Percentiles rank a stretch among this genome's conserved stretches.
Conservation (phyloP, 2,888 invertebrate genomes). For the Oscheius sp. region DNA sequence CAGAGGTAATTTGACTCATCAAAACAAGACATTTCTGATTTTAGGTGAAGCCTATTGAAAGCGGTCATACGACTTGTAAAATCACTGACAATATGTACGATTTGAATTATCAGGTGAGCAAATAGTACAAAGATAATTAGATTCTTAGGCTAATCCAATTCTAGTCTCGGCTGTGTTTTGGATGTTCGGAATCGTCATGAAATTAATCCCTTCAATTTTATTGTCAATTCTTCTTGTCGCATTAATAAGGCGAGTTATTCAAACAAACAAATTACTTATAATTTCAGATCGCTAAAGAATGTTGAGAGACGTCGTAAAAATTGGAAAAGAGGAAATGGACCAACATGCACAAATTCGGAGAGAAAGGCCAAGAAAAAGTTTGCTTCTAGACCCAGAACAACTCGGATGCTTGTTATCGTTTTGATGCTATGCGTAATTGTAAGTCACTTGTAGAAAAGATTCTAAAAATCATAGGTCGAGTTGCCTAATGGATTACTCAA, state of each 20-base stretch:
- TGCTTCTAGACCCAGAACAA: conserved; percentile 50
- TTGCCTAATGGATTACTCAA: conserved; percentile 61
- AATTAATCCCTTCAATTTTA: conserved; percentile 54
- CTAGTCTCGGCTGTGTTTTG: conserved; percentile 57
- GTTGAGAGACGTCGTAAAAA: conserved; percentile 52
- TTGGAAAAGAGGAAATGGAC: conserved; percentile 44
- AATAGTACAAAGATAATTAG: background rate
- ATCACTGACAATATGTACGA: conserved; percentile 36
- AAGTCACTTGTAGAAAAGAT: conserved; percentile 6
- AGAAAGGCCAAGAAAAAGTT: conserved; percentile 47
- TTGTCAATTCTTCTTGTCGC: conserved; percentile 51
- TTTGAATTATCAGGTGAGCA: conserved; percentile 35
- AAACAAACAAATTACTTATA: background rate
- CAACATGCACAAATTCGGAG: conserved; percentile 42
- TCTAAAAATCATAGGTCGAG: conserved; percentile 47
- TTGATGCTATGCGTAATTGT: conserved; percentile 56
- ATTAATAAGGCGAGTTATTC: conserved; percentile 42
- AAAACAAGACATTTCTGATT: conserved; percentile 12
- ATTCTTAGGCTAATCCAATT: conserved; percentile 40
- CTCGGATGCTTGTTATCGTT: conserved; percentile 58
- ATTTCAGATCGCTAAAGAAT: conserved; percentile 51
- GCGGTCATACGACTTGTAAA: conserved; percentile 37
- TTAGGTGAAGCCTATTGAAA: conserved; percentile 43
- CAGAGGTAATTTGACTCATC: conserved; percentile 37
- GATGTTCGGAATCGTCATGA: conserved; percentile 63